Evolutionary conservation across 2,888 invertebrate genomes (phyloP).

Genomic region (Macroteleia sp.): DNA sequence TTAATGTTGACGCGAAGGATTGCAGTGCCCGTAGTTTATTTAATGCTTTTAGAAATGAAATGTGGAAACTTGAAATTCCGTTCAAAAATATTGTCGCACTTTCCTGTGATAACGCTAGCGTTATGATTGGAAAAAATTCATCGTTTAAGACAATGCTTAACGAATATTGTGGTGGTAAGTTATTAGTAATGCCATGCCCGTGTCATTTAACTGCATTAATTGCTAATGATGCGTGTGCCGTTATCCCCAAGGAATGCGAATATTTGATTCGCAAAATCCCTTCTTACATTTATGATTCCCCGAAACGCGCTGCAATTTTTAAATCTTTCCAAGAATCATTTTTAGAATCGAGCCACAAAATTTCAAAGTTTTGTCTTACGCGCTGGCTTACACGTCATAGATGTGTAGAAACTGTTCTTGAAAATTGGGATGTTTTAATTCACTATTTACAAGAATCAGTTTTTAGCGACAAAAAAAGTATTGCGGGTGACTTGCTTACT

Average conservation of each 20-base stretch:
- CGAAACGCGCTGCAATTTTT: neutral
- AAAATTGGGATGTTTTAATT: neutral
- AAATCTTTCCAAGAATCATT: neutral
- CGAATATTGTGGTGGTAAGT: neutral
- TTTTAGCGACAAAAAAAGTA: neutral
- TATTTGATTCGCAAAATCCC: neutral
- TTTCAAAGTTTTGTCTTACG: neutral
- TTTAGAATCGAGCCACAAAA: neutral
- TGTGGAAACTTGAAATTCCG: too few species aligned
- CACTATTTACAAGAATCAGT: neutral
- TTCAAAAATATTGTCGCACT: too few species aligned
- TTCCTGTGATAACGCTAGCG: too few species aligned
- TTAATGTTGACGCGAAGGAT: too few species aligned
- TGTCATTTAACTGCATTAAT: conserved; percentile 8
- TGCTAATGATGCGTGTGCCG: conserved; percentile 17
- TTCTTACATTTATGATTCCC: neutral
- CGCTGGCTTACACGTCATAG: neutral
- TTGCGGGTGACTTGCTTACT: neutral
- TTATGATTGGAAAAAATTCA: too few species aligned
- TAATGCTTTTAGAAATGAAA: too few species aligned
- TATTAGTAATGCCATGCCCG: neutral
- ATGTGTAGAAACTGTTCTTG: neutral
- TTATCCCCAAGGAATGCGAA: conserved; percentile 17
- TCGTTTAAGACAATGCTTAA: conserved; percentile 42
- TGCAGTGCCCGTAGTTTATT: too few species aligned